Base-by-base conservation (phyloP, 2,113 vertebrate genomes). In the Cranoglanis bouderius region DNA sequence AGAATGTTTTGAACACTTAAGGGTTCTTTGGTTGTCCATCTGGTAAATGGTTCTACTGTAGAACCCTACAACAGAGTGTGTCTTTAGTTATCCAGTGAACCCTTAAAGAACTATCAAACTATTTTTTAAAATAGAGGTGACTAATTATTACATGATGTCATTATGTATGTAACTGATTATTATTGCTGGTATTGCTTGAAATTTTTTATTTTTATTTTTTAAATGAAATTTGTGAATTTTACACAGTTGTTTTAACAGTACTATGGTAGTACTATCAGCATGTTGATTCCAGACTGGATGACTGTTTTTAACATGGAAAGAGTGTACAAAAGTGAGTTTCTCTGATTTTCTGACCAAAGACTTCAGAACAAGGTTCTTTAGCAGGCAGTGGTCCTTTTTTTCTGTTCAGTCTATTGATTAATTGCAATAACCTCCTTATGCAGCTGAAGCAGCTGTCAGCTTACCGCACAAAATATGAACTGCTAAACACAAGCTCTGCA, bases 331-430 rank as follows among this genome's bases (percentile, higher is more conserved):
- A 16, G 63, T 67, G 51, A 7, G 35, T 29, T 57, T 2, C 80
- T 74, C 86, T 80, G 75, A 90, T 88, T 88, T 72, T 43, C 86
- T 78, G 65, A 38, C 40, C 61, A 32, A 61, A n/a, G n/a, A n/a
- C n/a, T n/a, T n/a, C 24, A 74, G 57, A 70, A n/a, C 88, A 92
- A 87, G 90, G 92, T 91, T 90, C 81, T 90, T 77, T 86, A 86
- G 65, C 74, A 57, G 88, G 87, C 85, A 55, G 14, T 55, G 16
- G 53, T 55, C 16, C 65, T 51, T 78, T 74, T 84, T 90, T 91
- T 90, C 84, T 84, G 89, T 92, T 90, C 91, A 92, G 86, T 87
- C 59, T 84, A 89, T 91, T 92, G 92, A 92, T 91, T 90, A 88
- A 92, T 91, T 87, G 89, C 88, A 90, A 92, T 89, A 92, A 88